phyloP scores from a whole-genome alignment of 1,140 invertebrate species.

The Lepidurus apus region DNA sequence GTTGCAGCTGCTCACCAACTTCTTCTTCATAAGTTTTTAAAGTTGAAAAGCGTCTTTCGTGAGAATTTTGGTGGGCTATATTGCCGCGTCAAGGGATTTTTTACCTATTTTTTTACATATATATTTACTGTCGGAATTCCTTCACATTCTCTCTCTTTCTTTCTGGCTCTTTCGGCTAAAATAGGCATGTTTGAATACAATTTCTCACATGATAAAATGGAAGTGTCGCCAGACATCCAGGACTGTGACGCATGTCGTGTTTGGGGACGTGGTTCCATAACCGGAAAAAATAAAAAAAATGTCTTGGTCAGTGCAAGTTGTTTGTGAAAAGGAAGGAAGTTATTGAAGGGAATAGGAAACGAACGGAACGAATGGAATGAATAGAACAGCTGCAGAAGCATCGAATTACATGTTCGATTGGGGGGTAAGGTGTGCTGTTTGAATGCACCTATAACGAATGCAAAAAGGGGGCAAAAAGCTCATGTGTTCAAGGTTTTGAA shows the following conservation, averaged over 20 bases:
- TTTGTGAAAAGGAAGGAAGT: neutral
- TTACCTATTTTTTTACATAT: neutral
- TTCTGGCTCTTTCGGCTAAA: neutral
- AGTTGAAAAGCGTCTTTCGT: neutral
- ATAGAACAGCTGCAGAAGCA: neutral
- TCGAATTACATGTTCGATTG: slow-evolving; percentile 15
- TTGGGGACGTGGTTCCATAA: neutral
- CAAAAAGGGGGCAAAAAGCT: neutral
- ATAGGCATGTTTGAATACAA: slow-evolving; percentile 1
- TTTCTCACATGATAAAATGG: slow-evolving; percentile 9
- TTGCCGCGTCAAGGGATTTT: neutral
- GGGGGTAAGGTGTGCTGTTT: neutral
- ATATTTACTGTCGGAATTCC: neutral
- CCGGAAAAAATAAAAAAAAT: neutral
- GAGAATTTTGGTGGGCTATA: neutral
- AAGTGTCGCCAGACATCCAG: neutral
- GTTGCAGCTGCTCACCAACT: neutral
- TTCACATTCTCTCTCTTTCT: neutral
- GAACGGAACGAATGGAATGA: neutral
- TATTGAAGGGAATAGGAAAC: neutral
- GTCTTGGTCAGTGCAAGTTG: neutral
- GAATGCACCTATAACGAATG: slow-evolving; percentile 5
- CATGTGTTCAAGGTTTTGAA: neutral
- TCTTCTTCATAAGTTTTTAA: neutral
- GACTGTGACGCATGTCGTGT: slow-evolving; percentile 12